Conservation (phyloP, 2,113 vertebrate species). For the Melospiza melodia region DNA sequence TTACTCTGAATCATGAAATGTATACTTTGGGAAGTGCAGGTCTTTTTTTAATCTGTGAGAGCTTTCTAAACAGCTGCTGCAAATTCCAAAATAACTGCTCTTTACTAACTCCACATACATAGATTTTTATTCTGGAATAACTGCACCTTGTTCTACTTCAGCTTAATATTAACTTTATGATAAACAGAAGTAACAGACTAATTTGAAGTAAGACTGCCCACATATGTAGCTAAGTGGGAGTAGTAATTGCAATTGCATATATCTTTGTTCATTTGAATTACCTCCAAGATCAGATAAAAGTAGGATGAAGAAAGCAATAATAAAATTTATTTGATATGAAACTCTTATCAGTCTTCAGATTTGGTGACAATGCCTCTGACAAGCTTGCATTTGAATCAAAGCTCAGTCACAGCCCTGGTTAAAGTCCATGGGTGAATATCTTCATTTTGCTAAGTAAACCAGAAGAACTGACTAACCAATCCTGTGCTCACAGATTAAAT, state of each 20-base stretch:
- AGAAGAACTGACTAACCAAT: background rate
- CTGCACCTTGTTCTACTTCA: background rate
- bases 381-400: background rate
- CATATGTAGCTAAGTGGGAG: background rate
- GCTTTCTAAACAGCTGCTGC: slow-evolving; percentile 1
- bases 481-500: background rate
- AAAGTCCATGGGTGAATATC: background rate
- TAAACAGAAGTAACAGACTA: background rate
- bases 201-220: background rate
- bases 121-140: slow-evolving; percentile 9
- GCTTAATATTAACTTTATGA: background rate
- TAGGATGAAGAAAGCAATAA: background rate
- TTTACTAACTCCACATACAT: background rate
- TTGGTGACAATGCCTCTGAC: background rate
- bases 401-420: background rate
- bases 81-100: slow-evolving; percentile 8
- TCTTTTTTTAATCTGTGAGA: background rate
- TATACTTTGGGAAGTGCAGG: background rate
- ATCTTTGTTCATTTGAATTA: background rate
- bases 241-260: background rate
- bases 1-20: background rate
- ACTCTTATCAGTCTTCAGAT: background rate
- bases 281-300: background rate
- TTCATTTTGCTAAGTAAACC: background rate
- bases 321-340: background rate